Base-by-base conservation (phyloP, 2,113 vertebrate genomes). In the Sinocyclocheilus anshuiensis region DNA sequence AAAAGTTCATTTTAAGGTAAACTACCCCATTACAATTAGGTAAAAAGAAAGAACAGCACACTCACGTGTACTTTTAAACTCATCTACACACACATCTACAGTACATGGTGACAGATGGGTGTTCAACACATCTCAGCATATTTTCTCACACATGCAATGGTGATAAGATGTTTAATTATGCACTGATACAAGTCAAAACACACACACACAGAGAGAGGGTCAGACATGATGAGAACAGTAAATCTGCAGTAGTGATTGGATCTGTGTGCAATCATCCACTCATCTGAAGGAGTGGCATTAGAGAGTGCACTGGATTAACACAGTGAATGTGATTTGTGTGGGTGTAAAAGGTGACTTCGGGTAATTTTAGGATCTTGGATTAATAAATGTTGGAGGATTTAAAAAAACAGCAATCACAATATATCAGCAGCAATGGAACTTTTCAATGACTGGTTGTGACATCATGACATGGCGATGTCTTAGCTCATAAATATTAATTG, bases 21-120 rank as follows among this genome's bases (percentile, higher is more conserved):
- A 77, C 29, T 22, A 59, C 22, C 53, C 29, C 6, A n/a, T 20
- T 59, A 36, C 36, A 15, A 36, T 59, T 79, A 77, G 6, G 24
- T 77, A 9, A 53, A 9, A 22, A 59, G 24, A 77, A 77, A 77
- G 24, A 53, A 24, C 11, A 3, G n/a, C 5, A 45, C 4, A 45
- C 15, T 1, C 65, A 61, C 15, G 16, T 36, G 36, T 48, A 72
- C 45, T 81, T 74, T 29, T 55, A 50, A 55, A 24, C 6, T 71
- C 55, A 77, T 48, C 9, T 11, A 83, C 5, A 88, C 55, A 81
- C 57, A 67, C 77, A 67, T 90, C 53, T 45, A 84, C 15, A 11
- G n/a, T 45, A 72, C 24, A 83, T n/a, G 18, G 69, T 75, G 69
- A 74, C 50, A 84, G 82, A 84, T 84, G 82, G 82, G 48, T 59